Evolutionary conservation across 2,113 vertebrate species (phyloP).

Genomic region (Clarias batrachus): DNA sequence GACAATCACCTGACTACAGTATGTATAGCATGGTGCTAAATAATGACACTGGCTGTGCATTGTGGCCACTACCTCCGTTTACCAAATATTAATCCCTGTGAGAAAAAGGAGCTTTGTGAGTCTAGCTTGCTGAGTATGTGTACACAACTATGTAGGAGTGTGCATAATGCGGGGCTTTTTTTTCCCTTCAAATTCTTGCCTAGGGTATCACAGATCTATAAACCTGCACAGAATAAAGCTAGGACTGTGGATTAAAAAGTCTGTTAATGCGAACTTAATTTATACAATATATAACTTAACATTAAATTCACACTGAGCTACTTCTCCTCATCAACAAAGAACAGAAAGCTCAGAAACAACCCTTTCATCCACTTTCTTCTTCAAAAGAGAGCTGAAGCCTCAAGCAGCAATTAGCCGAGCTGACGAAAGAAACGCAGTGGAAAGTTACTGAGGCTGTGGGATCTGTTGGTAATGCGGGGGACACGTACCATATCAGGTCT

Average conservation of each 20-base stretch:
- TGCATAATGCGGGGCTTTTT: not conserved
- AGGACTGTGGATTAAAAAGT: not conserved
- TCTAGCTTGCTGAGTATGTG: not conserved
- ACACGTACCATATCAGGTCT: conserved; percentile 91
- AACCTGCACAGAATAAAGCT: not conserved
- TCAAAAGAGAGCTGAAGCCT: conserved; percentile 35
- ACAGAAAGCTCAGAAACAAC: not conserved
- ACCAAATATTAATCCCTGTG: not conserved
- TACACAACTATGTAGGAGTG: not conserved
- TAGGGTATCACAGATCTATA: not conserved
- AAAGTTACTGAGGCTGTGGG: conserved; percentile 30
- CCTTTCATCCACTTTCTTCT: not conserved
- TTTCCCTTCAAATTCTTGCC: not conserved
- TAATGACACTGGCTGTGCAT: not conserved
- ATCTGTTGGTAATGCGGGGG: conserved; percentile 2
- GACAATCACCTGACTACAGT: not conserved
- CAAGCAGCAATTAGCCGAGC: not conserved
- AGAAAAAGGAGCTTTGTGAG: not conserved
- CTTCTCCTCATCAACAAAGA: not conserved
- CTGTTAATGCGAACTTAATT: too few relatives aligned
- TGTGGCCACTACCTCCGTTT: not conserved
- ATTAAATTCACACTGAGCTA: not conserved
- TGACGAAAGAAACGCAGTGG: conserved; percentile 12
- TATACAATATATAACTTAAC: not conserved
- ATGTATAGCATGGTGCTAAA: not conserved